These are phyloP conservation scores for Anser cygnoides DNA, from an alignment of 2,113 vertebrate genomes.

Conservation along the genomic window DNA sequence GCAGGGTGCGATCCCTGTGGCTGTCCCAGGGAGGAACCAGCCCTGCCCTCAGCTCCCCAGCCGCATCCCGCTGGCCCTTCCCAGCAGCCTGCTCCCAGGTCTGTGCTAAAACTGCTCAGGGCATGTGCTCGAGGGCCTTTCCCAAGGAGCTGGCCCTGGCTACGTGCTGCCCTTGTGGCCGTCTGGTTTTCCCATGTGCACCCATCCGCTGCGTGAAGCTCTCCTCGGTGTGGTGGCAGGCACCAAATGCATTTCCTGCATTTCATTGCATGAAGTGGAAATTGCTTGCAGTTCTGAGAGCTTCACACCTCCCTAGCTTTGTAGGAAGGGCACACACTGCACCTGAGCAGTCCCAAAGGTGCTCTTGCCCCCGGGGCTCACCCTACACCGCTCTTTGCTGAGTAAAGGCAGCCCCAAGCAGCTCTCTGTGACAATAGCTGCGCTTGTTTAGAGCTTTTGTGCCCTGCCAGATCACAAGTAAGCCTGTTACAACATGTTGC, in stretches of 20 bases:
- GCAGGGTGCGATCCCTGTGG: neutral
- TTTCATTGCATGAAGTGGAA: neutral
- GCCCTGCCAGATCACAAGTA: neutral
- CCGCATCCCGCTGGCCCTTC: neutral
- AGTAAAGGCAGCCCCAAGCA: neutral
- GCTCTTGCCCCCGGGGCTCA: neutral
- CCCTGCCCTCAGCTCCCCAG: neutral
- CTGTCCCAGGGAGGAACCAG: neutral
- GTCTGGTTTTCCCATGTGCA: neutral
- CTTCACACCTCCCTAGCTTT: neutral
- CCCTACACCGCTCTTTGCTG: neutral
- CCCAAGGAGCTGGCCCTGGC: neutral
- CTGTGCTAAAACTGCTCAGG: neutral
- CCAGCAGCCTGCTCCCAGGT: neutral
- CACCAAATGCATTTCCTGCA: neutral
- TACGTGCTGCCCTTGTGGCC: accelerated
- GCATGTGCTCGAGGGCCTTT: neutral
- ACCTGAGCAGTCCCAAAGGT: neutral
- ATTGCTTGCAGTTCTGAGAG: neutral
- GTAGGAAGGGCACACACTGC: neutral
- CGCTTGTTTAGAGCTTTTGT: neutral
- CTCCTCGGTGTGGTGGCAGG: neutral
- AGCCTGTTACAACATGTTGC: neutral
- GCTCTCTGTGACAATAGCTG: neutral
- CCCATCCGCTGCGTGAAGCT: neutral